Conservation (phyloP, 2,797 vertebrate species). For the Linurgus olivaceus region DNA sequence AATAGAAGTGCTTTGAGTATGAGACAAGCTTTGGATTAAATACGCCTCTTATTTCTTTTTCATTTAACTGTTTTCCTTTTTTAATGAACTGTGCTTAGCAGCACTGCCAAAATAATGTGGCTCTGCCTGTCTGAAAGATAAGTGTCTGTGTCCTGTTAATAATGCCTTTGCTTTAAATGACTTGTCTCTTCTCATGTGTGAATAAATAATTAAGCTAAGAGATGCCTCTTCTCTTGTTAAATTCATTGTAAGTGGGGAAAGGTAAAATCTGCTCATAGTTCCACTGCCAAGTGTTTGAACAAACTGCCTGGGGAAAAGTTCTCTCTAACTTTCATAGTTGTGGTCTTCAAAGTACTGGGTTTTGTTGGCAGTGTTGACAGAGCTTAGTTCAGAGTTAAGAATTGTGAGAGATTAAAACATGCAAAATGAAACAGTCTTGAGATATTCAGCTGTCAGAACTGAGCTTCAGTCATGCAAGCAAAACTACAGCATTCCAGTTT, state of each 20-base stretch:
- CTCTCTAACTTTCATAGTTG: neutral
- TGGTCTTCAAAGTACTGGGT: neutral
- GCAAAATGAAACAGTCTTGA: neutral
- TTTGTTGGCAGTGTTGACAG: neutral
- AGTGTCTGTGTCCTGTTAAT: neutral
- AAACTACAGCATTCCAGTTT: neutral
- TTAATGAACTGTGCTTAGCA: neutral
- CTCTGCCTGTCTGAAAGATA: neutral
- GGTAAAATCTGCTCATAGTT: neutral
- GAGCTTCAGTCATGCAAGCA: neutral
- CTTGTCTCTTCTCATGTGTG: neutral
- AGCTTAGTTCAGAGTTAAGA: neutral
- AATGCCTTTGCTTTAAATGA: neutral
- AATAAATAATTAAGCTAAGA: neutral
- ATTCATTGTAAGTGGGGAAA: neutral
- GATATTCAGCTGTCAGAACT: neutral
- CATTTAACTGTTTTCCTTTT: neutral
- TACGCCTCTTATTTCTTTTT: neutral
- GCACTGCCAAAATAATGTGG: neutral
- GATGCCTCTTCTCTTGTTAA: neutral
- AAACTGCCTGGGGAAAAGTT: neutral
- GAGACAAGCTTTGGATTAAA: neutral
- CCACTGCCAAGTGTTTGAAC: fast-evolving
- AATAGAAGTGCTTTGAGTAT: neutral
- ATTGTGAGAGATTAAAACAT: neutral